Base-by-base conservation (phyloP, 2,888 invertebrate genomes). In the Drosophila flavopinicola region DNA sequence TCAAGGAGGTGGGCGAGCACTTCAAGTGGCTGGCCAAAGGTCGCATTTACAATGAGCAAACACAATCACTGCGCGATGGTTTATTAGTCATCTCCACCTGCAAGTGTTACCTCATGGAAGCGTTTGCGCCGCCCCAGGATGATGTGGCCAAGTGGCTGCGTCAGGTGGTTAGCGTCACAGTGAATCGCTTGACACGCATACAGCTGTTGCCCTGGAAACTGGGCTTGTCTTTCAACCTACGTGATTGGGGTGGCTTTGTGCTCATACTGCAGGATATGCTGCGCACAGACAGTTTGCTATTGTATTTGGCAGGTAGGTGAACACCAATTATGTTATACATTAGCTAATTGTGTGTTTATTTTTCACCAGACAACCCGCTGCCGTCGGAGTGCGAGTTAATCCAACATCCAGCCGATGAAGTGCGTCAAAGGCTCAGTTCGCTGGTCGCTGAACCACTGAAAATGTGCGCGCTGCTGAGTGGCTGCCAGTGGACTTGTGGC, bases 121-220 rank as follows among this genome's bases (percentile, higher is more conserved):
- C 92, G 6, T 91, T 82, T 66, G 92, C 92, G 13, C 66, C 86
- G 1, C 92, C 93, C 77, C 92, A 92, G 9, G 93, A 93, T 69
- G 92, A 93, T 77, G 92, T 93, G 3, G 88, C 91, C 51, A 92
- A 92, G 44, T 93, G 93, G 93, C 75, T 93, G 48, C 91, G 91
- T 35, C 92, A 92, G 66, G 90, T 92, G 61, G 75, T 89, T 13
- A 91, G 92, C 64, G 92, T 92, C 70, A 91, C 92, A 0, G 90
- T 91, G 60, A 91, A 92, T 75, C 91, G 92, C 33, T 68, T 93
- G 10, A 90, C 91, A 66, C 87, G 86, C 2, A 89, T 93, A 45
- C 91, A 91, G 20, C 87, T 92, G n/a, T 69, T 93, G 56, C 92
- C 93, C n/a, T 93, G 92, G 90, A 92, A 93, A 71, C 91, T 93